A percentile compares a stretch with the other conserved stretches of the same genome.
Conservation (phyloP, 2,888 invertebrate genomes). For the Lithophane semibrunnea region DNA sequence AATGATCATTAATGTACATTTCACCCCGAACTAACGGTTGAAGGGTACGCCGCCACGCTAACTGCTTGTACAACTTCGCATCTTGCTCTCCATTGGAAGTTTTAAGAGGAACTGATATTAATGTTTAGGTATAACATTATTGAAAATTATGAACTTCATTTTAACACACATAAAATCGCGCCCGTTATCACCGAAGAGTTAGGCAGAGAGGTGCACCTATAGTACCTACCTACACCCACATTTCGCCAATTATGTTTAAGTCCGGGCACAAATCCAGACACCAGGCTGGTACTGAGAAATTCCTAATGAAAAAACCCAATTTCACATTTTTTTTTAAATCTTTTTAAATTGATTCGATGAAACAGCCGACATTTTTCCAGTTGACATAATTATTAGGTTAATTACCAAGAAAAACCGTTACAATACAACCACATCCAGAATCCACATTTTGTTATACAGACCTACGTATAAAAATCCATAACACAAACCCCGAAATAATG, state of each 20-base stretch:
- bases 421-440: neutral
- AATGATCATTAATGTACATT: conserved; percentile 61
- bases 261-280: neutral
- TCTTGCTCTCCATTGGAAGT: conserved; percentile 9
- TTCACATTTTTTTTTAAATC: neutral
- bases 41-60: conserved; percentile 15
- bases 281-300: neutral
- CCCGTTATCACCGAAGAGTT: neutral
- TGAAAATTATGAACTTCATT: neutral
- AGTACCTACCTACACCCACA: neutral
- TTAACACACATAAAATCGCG: neutral
- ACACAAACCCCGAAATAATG: conserved; percentile 22
- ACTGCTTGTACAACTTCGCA: conserved; percentile 40
- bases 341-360: neutral
- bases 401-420: neutral
- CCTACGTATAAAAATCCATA: conserved; percentile 5
- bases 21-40: conserved; percentile 25
- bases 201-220: neutral
- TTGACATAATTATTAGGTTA: neutral
- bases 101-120: conserved; percentile 1
- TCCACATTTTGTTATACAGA: neutral
- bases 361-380: neutral
- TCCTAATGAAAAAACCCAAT: neutral
- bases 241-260: neutral
- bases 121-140: neutral